Conservation (phyloP, 2,888 invertebrate genomes). For the Plagodis dolabraria region DNA sequence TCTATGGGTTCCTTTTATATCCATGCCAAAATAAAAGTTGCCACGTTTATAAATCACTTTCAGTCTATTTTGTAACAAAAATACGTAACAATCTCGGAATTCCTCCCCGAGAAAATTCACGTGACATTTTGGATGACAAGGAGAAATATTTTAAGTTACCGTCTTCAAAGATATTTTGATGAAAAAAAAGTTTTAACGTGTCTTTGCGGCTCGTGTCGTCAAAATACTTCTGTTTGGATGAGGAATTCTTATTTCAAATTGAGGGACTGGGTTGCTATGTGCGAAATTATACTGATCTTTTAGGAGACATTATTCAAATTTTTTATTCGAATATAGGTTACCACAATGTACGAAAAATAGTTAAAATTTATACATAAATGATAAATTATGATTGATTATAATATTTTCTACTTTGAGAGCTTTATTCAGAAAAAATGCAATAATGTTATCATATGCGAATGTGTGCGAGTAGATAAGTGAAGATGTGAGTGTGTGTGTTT, state of each 20-base stretch:
- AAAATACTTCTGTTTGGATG: conserved; percentile 23
- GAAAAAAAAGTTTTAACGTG: conserved; percentile 36
- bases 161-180: conserved; percentile 41
- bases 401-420: too few relatives aligned
- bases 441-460: too few relatives aligned
- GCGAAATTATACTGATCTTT: conserved; percentile 7
- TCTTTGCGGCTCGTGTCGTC: conserved; percentile 16
- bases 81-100: conserved; percentile 31
- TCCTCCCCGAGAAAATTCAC: conserved; percentile 25
- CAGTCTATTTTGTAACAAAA: conserved; percentile 19
- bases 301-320: too few relatives aligned
- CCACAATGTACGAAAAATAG: not conserved
- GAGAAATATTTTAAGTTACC: conserved; percentile 32
- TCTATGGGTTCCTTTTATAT: too few relatives aligned
- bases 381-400: too few relatives aligned
- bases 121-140: conserved; percentile 27
- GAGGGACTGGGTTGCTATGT: conserved; percentile 15
- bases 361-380: too few relatives aligned
- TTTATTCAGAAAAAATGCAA: too few relatives aligned
- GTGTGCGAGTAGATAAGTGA: too few relatives aligned
- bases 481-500: too few relatives aligned
- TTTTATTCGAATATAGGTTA: too few relatives aligned
- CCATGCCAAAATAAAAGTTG: not conserved
- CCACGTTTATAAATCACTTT: conserved; percentile 18
- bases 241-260: conserved; percentile 25